Percentiles rank a stretch among this genome's conserved stretches.
Conservation (phyloP, 2,113 vertebrate species). For the Leucopsar rothschildi region DNA sequence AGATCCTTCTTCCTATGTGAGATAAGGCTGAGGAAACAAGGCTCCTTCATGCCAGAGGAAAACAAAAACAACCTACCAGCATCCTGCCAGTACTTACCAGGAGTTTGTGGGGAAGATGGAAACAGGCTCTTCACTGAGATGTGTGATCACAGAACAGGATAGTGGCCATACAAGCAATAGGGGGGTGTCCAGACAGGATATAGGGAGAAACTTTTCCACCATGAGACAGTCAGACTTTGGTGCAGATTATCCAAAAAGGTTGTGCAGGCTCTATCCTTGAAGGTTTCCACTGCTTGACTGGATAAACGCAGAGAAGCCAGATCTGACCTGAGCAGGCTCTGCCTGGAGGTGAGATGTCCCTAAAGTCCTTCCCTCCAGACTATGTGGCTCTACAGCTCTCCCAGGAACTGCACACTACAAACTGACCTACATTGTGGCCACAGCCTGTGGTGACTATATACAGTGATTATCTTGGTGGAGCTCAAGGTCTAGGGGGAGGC, state of each 20-base stretch:
- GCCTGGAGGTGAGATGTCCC: neutral
- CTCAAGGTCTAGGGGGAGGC: neutral
- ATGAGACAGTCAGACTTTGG: neutral
- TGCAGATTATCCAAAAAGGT: neutral
- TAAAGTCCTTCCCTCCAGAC: neutral
- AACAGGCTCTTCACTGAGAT: neutral
- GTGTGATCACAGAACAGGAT: neutral
- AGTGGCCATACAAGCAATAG: neutral
- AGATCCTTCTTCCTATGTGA: neutral
- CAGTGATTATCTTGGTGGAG: neutral
- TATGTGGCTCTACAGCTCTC: neutral
- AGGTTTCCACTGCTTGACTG: neutral
- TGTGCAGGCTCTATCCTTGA: neutral
- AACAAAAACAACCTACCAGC: neutral
- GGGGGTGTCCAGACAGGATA: neutral
- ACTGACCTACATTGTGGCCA: too few species aligned
- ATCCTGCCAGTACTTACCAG: neutral
- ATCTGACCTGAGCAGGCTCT: neutral
- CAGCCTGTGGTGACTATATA: neutral
- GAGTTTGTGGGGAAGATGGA: neutral
- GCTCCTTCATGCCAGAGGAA: neutral
- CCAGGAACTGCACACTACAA: neutral
- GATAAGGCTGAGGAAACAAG: neutral
- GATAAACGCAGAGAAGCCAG: neutral
- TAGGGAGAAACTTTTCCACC: neutral